Base-by-base conservation (phyloP, 2,888 invertebrate species). In the Noctua fimbriata region DNA sequence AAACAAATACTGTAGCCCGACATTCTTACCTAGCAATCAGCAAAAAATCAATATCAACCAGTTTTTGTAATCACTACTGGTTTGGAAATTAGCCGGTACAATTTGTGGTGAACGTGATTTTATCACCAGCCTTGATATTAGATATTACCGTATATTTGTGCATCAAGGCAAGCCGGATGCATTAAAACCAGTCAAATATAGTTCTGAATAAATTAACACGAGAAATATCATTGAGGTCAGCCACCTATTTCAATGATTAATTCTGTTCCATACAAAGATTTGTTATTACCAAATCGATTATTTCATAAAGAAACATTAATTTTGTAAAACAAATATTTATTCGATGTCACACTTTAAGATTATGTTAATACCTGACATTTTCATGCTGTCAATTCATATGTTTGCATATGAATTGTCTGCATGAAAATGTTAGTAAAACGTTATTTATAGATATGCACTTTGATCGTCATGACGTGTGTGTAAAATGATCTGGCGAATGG, bases 81-180 rank as follows among this genome's bases (percentile, higher is more conserved):
- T 72, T 77, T 70, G 32, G 21, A 58, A 87, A 83, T 63, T 60
- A 74, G 69, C 52, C 24, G 60, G 24, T 76, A 41, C 18, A 73
- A 63, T 78, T 66, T 77, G 55, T 65, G 65, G 84, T 85, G 76
- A 85, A 85, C 80, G 75, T 77, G 24, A 49, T n/a, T 76, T 87
- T 76, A 70, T 78, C 47, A 69, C 58, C 44, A 52, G 70, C 85
- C 87, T 82, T 82, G 85, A 78, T 76, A 79, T 76, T 83, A 83
- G 76, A 72, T 69, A 69, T 73, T 65, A 65, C 66, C 16, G 47
- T 41, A 14, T 78, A 78, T 79, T 87, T 52, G 76, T 85, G 79
- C 78, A 87, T 82, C 88, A 87, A 85, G 88, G 85, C 18, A 32
- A 87, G 10, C 82, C 16, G 65, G 88, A 73, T 87, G 85, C 85